Base-by-base conservation (phyloP, 2,113 vertebrate species). In the Tetrao urogallus region DNA sequence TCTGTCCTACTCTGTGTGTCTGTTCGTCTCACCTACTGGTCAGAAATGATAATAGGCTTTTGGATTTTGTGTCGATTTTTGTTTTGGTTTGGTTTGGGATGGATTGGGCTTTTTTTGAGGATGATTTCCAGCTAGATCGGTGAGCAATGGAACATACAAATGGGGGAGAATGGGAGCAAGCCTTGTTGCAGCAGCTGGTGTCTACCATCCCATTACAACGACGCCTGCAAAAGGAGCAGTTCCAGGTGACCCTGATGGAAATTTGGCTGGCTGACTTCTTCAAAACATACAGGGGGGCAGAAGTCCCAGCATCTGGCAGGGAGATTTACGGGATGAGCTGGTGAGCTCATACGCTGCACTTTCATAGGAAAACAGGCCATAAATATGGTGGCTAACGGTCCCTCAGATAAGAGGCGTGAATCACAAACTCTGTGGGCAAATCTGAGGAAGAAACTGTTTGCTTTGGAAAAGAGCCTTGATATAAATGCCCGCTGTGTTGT, bases 91-190 rank as follows among this genome's bases (percentile, higher is more conserved):
- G 52, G 14, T 14, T 28, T 54, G 27, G 52, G 12, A 7, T 50
- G 47, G 11, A 15, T 52, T 27, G 50, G 50, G 50, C 13, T 1
- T 56, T 85, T 32, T 72, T 85, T 28, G 6, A 69, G 7, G 4
- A 5, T 13, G 72, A 13, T 77, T 83, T 83, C 11, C 27, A 76
- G 0, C 6, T 13, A 72, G 32, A 74, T 32, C 9, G 54, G 11
- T 14, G 17, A 90, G 7, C 16, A 30, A 57, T 10, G 15, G 45
- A 84, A 60, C 22, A 56, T 22, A 58, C 6, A 75, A 18, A 34
- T 8, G 5, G 42, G 32, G 5, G 17, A 57, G 12, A 38, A 42
- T 0, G 1, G 13, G n/a, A 22, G 12, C 14, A 2, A 27, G 17
- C 4, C 22, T 47, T 57, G 47, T 13, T 65, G 56, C 54, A 78